Base-by-base conservation (phyloP, 2,797 vertebrate genomes). In the Acestrorhynchus altus region DNA sequence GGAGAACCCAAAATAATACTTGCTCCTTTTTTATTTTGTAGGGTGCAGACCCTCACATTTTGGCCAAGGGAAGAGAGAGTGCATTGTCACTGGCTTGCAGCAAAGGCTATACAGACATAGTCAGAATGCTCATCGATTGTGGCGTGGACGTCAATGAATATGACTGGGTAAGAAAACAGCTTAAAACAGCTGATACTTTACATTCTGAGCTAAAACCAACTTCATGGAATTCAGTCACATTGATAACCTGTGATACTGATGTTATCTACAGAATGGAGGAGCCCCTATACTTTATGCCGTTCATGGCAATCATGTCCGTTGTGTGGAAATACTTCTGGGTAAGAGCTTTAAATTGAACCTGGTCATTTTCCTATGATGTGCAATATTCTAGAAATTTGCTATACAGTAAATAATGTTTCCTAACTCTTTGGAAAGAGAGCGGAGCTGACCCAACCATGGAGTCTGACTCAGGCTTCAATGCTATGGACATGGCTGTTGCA, bases 71-170 rank as follows among this genome's bases (percentile, higher is more conserved):
- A 16, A 94, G 98, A 81, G 98, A 99, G 86, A 99, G 97, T 63
- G 96, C 98, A 0, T 83, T 99, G 79, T 98, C 98, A 0, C 75
- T 99, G 88, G 98, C 97, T 77, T 98, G 96, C 87, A 98, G 97
- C 86, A 99, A 98, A 87, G 98, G 98, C 66, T 98, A 99, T 90
- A 98, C 97, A 0, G 97, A 99, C 78, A 99, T 99, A 42, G 96
- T 98, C 72, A 98, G 96, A 88, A 99, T 99, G 97, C 94, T 99
- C 80, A 96, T 99, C 0, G 96, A 98, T 81, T 98, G 96, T 81
- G 97, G 97, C 4, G 98, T 98, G 16, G 96, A 99, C 56, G 95
- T 99, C 6, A 99, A 99, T 67, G 97, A 99, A 59, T 99, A 99
- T 49, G 98, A 99, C 86, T 99, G 98, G 98, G 98, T 99, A 88